Conservation (phyloP, 1,140 invertebrate species). For the Teleopsis dalmanni region DNA sequence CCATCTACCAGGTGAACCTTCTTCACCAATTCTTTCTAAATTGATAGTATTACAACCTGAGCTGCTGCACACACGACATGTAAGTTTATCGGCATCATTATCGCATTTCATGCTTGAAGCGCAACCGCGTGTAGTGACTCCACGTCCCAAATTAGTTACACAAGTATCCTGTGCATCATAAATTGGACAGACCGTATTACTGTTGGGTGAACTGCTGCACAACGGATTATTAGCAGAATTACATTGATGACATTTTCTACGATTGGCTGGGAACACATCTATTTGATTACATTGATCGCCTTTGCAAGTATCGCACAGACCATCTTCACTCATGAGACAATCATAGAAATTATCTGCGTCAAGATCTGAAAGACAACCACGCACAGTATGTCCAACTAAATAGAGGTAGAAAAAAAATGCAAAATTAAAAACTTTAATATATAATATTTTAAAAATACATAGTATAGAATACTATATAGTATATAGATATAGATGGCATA, state of each 20-base stretch:
- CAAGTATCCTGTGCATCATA: constrained; percentile 24
- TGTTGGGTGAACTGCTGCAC: constrained; percentile 20
- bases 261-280: constrained; percentile 21
- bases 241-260: constrained; percentile 28
- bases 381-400: constrained; percentile 18
- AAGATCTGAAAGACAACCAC: constrained; percentile 26
- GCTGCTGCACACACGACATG: constrained; percentile 24
- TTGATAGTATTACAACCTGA: constrained; percentile 28
- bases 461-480: too few relatives aligned
- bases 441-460: too few relatives aligned
- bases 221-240: constrained; percentile 15
- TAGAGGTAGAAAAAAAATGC: neutral
- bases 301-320: constrained; percentile 22
- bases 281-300: constrained; percentile 28
- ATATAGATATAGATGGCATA: too few relatives aligned
- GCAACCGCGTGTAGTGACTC: constrained; percentile 29
- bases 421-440: neutral
- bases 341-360: constrained; percentile 18
- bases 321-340: constrained; percentile 20
- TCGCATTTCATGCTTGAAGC: constrained; percentile 23
- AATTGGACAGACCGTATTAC: constrained; percentile 24
- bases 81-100: constrained; percentile 20
- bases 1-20: constrained; percentile 31
- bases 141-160: constrained; percentile 23
- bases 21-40: constrained; percentile 14